A percentile compares a stretch with the other conserved stretches of the same genome.
phyloP scores from a whole-genome alignment of 2,797 vertebrate genomes.

The Craterocephalus amniculus region DNA sequence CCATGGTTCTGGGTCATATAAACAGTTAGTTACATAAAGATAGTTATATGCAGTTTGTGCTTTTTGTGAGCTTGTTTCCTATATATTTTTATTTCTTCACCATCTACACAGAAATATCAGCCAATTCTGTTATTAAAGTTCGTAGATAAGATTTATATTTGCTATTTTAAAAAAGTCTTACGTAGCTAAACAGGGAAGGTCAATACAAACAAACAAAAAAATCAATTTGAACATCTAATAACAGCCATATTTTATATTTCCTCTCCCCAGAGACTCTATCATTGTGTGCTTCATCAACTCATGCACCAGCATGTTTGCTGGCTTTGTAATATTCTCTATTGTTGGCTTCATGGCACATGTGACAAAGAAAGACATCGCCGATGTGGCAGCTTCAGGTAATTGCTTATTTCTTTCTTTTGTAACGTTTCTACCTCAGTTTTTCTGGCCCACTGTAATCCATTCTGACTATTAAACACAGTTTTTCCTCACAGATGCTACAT shows the following conservation, averaged over 20 bases:
- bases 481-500: conserved; percentile 9
- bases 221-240: conserved; percentile 61
- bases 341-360: conserved; percentile 99
- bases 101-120: neutral
- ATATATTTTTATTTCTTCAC: neutral
- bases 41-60: conserved; percentile 44
- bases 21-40: conserved; percentile 65
- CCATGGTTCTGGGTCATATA: conserved; percentile 63
- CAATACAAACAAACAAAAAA: conserved; percentile 20
- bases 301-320: conserved; percentile 98
- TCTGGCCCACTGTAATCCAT: conserved; percentile 31
- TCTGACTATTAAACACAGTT: conserved; percentile 21
- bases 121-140: neutral
- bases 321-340: conserved; percentile 99
- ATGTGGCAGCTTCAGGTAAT: conserved; percentile 97
- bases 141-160: neutral
- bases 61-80: conserved; percentile 43
- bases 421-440: conserved; percentile 13
- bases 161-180: neutral
- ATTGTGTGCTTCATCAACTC: conserved; percentile 99
- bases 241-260: conserved; percentile 56
- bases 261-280: conserved; percentile 91
- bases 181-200: conserved; percentile 20
- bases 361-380: conserved; percentile 93
- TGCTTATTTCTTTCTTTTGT: conserved; percentile 15